Evolutionary conservation across 2,797 vertebrate species (phyloP).

Genomic region (Takifugu rubripes): DNA sequence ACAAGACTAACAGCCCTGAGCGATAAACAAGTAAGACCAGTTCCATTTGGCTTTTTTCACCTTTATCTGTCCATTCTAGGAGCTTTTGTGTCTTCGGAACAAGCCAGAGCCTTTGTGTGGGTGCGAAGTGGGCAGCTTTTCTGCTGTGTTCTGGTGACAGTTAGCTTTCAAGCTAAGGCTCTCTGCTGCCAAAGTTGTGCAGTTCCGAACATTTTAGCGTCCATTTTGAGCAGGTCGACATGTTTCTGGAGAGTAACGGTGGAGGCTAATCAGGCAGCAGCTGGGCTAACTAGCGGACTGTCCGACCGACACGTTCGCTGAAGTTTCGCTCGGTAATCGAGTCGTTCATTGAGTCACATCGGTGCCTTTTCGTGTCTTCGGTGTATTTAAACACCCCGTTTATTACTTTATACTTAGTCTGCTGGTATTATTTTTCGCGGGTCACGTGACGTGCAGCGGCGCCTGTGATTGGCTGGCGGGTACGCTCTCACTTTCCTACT

Average conservation of each 20-base stretch:
- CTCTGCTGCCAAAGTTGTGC: constrained; percentile 67
- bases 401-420: constrained; percentile 72
- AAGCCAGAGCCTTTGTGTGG: neutral
- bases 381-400: constrained; percentile 42
- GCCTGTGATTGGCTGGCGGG: constrained; percentile 76
- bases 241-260: constrained; percentile 80
- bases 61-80: too few species aligned
- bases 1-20: constrained; percentile 80
- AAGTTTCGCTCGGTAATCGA: too few species aligned
- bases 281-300: constrained; percentile 29
- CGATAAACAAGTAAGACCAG: constrained; percentile 83
- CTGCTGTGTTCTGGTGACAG: neutral
- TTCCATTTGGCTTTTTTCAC: too few species aligned
- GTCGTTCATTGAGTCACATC: fast-evolving
- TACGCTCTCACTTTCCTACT: constrained; percentile 74
- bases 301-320: too few species aligned
- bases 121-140: neutral
- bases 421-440: constrained; percentile 69
- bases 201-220: constrained; percentile 79
- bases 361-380: constrained; percentile 15
- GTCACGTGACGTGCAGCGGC: constrained; percentile 77
- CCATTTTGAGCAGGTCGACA: constrained; percentile 96
- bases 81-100: neutral
- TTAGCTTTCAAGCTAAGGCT: constrained; percentile 2
- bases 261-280: constrained; percentile 46